Conservation (phyloP, 2,797 vertebrate species). For the Enteromius paludinosus region DNA sequence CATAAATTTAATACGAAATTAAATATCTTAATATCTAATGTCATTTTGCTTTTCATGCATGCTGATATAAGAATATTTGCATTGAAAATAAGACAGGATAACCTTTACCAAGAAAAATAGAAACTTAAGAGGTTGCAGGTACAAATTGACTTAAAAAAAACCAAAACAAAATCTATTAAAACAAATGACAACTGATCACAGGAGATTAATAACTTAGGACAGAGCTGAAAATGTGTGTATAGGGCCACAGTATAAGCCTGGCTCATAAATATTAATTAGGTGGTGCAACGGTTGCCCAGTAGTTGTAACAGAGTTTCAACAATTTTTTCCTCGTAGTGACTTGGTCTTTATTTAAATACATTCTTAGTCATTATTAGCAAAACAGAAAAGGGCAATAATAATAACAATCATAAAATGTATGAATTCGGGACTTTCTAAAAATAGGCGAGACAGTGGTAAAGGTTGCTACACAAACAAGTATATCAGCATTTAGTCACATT, state of each 20-base stretch:
- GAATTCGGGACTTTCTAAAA: background rate
- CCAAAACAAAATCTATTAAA: background rate
- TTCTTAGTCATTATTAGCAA: background rate
- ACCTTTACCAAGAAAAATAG: background rate
- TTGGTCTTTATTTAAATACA: conserved; percentile 2
- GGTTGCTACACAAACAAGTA: background rate
- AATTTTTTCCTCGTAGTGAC: background rate
- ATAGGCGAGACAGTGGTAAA: background rate
- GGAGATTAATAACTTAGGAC: background rate
- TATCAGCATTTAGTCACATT: background rate
- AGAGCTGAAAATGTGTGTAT: background rate
- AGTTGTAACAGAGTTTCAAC: background rate
- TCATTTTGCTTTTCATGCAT: background rate
- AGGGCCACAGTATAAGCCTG: background rate
- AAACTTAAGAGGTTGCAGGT: background rate
- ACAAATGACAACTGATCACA: background rate
- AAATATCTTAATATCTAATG: background rate
- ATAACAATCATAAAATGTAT: background rate
- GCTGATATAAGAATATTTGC: background rate
- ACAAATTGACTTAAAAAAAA: background rate
- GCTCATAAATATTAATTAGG: conserved; percentile 1
- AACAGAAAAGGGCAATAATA: background rate
- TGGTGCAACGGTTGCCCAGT: background rate
- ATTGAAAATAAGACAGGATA: background rate
- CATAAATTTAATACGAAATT: background rate